Base-by-base conservation (phyloP, 2,888 invertebrate species). In the Xestia c-nigrum region DNA sequence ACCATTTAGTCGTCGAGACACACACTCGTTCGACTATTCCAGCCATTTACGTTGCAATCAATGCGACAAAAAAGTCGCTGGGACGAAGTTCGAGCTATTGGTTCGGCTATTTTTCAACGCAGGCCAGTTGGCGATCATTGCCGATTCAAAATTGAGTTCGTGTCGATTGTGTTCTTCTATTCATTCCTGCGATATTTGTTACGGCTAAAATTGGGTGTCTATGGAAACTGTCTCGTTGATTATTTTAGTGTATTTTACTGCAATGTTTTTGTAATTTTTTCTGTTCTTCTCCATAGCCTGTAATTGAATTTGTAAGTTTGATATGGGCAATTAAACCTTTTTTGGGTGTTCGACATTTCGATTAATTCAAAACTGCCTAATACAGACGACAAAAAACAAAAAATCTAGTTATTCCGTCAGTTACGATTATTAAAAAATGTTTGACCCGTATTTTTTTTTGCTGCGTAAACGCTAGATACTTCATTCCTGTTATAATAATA, bases 121-220 rank as follows among this genome's bases (percentile, higher is more conserved):
- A 0, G 6, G 50, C 57, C 16, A 5, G 31, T 4, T 3, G 50
- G 19, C 76, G 50, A 68, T 76, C 68, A n/a, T n/a, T 52, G 31
- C n/a, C 47, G n/a, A 50, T 68, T 59, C 57, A 59, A 68, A 76
- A 76, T 76, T 61, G 68, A 68, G 59, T 31, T 68, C 19, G 66
- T 31, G 31, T 68, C 68, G 43, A 76, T n/a, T 50, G 50, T 0
- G 38, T 50, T 76, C 19, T 59, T n/a, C 31, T 24, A 9, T 16
- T 14, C 19, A 24, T 14, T 59, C 14, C 38, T 31, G n/a, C 1
- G 19, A 14, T 31, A 67, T 76, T 59, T 57, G 43, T 76, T 67
- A 47, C 14, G 1, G 10, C 7, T 19, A 6, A n/a, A 67, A 14
- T n/a, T 55, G 19, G 19, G 0, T 6, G 0, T 38, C 0, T 19